A percentile compares a stretch with the other conserved stretches of the same genome.
Evolutionary conservation across 2,113 vertebrate genomes (phyloP).

Genomic region (Mustela nigripes): DNA sequence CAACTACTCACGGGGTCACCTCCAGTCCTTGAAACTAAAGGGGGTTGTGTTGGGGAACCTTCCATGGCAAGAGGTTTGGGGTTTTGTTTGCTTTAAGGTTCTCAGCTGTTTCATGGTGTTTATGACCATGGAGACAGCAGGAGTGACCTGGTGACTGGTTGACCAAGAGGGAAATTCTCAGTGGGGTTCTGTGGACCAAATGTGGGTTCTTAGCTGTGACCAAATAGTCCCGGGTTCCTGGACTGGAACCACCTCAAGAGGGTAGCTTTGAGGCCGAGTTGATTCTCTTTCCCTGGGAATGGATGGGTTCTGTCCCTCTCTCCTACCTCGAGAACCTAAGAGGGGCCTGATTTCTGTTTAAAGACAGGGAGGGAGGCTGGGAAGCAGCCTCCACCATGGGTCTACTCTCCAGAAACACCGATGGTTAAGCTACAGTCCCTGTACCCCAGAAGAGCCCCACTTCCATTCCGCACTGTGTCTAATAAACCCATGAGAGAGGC

Average conservation of each 20-base stretch:
- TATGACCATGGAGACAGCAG: background rate
- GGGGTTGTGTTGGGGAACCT: background rate
- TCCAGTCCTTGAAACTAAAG: constrained; percentile 28
- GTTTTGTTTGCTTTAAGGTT: background rate
- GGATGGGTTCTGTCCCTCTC: background rate
- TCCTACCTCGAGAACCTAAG: background rate
- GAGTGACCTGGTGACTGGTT: background rate
- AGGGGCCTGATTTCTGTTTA: background rate
- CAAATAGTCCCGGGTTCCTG: background rate
- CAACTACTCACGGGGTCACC: background rate
- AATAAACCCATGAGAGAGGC: constrained; percentile 29
- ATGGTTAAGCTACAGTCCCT: background rate
- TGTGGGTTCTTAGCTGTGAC: background rate
- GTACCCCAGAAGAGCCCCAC: background rate
- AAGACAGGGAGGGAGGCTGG: background rate
- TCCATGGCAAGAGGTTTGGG: background rate
- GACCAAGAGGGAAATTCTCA: background rate
- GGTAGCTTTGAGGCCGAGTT: background rate
- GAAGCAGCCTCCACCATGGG: background rate
- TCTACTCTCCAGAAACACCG: background rate
- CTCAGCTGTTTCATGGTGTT: background rate
- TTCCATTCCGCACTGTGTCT: background rate
- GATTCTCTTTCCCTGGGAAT: constrained; percentile 20
- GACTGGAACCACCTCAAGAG: background rate
- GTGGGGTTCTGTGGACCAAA: background rate